Evolutionary conservation across 1,140 invertebrate species (phyloP).

Genomic region (Holotrichia oblita): DNA sequence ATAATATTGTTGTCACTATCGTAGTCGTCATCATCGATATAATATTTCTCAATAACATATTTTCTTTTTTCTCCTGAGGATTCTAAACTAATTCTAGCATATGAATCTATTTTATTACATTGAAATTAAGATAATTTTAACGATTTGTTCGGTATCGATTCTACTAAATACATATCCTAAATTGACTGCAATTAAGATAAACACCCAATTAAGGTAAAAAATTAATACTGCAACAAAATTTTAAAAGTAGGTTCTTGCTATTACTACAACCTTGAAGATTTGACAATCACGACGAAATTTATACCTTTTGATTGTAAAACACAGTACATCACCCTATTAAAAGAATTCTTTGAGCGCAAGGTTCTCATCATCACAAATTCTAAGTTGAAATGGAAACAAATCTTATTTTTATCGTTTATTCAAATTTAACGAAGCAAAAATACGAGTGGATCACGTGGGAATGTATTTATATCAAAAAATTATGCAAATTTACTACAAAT

Average conservation of each 20-base stretch:
- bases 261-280: neutral
- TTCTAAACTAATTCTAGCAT: too few species aligned
- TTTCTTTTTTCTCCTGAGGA: too few species aligned
- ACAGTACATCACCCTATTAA: neutral
- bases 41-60: too few species aligned
- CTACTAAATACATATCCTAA: too few species aligned
- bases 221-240: neutral
- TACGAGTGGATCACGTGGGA: slow-evolving; percentile 16
- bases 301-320: neutral
- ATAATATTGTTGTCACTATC: too few species aligned
- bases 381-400: slow-evolving; percentile 6
- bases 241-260: neutral
- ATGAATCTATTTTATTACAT: too few species aligned
- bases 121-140: too few species aligned
- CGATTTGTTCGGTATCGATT: too few species aligned
- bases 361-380: slow-evolving; percentile 10
- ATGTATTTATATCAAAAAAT: slow-evolving; percentile 36
- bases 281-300: neutral
- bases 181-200: neutral
- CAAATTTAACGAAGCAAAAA: slow-evolving; percentile 2
- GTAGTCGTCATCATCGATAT: too few species aligned
- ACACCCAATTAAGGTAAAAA: neutral
- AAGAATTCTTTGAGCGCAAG: neutral
- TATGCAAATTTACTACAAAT: slow-evolving; percentile 22
- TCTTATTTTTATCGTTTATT: neutral